Conservation (phyloP, 2,888 invertebrate species). For the Trissoscelio sp. region DNA sequence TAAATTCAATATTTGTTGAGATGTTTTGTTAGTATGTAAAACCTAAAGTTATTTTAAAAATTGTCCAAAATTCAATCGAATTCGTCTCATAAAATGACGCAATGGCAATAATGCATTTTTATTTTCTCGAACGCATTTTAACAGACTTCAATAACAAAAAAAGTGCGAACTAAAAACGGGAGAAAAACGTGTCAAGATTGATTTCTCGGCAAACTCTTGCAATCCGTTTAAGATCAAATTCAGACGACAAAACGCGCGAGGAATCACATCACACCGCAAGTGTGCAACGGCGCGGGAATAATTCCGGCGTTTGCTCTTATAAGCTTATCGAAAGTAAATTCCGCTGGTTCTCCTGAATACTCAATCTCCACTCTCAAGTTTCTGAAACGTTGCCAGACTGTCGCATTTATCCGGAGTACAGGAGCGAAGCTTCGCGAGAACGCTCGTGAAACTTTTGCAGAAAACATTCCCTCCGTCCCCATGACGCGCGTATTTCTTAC, state of each 20-base stretch:
- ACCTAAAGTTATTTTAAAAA: no score
- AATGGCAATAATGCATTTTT: background rate
- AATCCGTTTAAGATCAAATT: slow-evolving; percentile 68
- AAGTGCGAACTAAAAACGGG: no score
- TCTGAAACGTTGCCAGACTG: slow-evolving; percentile 68
- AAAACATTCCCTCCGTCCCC: slow-evolving; percentile 49
- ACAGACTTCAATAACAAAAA: background rate
- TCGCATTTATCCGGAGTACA: slow-evolving; percentile 68
- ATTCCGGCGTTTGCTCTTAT: slow-evolving; percentile 69
- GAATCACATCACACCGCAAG: slow-evolving; percentile 68
- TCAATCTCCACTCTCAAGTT: slow-evolving; percentile 65
- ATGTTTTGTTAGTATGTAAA: no score
- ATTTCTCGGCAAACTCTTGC: slow-evolving; percentile 65
- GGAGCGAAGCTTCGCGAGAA: slow-evolving; percentile 57
- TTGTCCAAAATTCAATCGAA: background rate
- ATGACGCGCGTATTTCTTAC: slow-evolving; percentile 41
- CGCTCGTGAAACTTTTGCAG: slow-evolving; percentile 59
- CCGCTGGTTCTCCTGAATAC: slow-evolving; percentile 64
- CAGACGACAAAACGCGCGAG: slow-evolving; percentile 65
- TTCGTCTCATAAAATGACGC: background rate
- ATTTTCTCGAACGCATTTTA: background rate
- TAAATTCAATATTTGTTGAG: no score
- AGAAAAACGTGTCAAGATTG: slow-evolving; percentile 51
- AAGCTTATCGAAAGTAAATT: slow-evolving; percentile 69
- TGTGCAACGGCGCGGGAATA: slow-evolving; percentile 65